These are phyloP conservation scores for Drosophila testacea DNA, from an alignment of 2,888 invertebrate genomes.

Conservation along the genomic window DNA sequence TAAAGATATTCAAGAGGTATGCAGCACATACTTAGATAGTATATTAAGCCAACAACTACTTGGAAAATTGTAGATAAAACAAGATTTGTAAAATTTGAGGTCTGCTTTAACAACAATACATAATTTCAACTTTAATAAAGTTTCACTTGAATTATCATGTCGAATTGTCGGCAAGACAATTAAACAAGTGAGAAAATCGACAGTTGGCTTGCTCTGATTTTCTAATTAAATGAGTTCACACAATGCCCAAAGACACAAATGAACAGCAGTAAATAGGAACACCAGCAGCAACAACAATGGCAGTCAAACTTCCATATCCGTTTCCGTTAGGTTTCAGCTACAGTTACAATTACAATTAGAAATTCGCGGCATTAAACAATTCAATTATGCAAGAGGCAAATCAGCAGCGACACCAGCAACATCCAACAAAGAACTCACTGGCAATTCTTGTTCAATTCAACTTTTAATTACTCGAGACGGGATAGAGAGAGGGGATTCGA, in stretches of 20 bases:
- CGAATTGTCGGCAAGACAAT: constrained; percentile 25
- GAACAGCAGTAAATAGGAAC: constrained; percentile 14
- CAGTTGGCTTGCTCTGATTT: constrained; percentile 50
- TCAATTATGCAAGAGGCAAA: constrained; percentile 72
- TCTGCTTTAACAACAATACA: background rate
- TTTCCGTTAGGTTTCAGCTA: constrained; percentile 60
- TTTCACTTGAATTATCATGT: constrained; percentile 13
- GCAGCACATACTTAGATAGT: too few relatives aligned
- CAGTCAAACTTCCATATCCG: constrained; percentile 68
- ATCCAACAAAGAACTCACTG: constrained; percentile 31
- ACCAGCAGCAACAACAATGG: constrained; percentile 36
- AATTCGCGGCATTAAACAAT: constrained; percentile 73
- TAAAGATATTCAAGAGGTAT: background rate
- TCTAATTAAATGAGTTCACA: constrained; percentile 68
- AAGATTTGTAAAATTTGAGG: too few relatives aligned
- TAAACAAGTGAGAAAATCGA: constrained; percentile 56
- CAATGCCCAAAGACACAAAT: constrained; percentile 40
- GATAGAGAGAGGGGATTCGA: constrained; percentile 12
- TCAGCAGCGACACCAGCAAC: constrained; percentile 45
- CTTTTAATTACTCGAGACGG: constrained; percentile 57
- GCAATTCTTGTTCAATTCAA: constrained; percentile 40
- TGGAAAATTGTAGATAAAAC: too few relatives aligned
- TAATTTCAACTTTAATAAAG: constrained; percentile 1
- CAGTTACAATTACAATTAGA: constrained; percentile 63
- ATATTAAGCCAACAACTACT: too few relatives aligned